Percentiles rank a stretch among this genome's conserved stretches.
Evolutionary conservation across 2,888 invertebrate genomes (phyloP).

Genomic region (Scelioninae gen. 2): DNA sequence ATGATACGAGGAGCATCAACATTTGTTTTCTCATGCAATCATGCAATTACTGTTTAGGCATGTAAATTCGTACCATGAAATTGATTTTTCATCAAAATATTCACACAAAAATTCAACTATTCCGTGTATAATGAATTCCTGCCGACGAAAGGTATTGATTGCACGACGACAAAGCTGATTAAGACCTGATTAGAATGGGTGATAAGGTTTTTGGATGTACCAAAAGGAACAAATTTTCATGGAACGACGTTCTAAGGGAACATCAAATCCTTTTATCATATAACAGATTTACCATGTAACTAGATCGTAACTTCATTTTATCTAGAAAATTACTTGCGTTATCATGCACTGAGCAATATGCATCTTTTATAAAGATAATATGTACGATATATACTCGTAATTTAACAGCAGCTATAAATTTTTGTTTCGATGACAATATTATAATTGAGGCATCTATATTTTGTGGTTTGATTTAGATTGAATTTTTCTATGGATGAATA

Average conservation of each 20-base stretch:
- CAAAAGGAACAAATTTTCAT: background rate
- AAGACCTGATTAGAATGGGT: constrained; percentile 1
- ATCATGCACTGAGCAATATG: no score
- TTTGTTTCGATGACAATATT: no score
- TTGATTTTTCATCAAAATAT: background rate
- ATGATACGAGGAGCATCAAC: no score
- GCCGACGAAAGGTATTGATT: background rate
- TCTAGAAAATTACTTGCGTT: no score
- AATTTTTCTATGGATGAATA: no score
- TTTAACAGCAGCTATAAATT: no score
- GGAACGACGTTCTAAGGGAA: background rate
- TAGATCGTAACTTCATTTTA: no score
- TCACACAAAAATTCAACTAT: background rate
- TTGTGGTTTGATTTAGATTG: no score
- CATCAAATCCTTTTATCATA: background rate
- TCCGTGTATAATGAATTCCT: constrained; percentile 2
- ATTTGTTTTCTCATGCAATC: background rate
- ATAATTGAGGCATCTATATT: no score
- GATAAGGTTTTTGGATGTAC: background rate
- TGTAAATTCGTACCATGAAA: background rate
- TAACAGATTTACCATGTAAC: no score
- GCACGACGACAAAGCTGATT: constrained; percentile 6
- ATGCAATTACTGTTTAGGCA: background rate
- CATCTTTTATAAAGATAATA: no score
- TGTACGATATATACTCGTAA: no score